Evolutionary conservation across 2,888 invertebrate species (phyloP), one percentile per base, ranked within the genome.

Genomic region (Drosophila pullipes): DNA sequence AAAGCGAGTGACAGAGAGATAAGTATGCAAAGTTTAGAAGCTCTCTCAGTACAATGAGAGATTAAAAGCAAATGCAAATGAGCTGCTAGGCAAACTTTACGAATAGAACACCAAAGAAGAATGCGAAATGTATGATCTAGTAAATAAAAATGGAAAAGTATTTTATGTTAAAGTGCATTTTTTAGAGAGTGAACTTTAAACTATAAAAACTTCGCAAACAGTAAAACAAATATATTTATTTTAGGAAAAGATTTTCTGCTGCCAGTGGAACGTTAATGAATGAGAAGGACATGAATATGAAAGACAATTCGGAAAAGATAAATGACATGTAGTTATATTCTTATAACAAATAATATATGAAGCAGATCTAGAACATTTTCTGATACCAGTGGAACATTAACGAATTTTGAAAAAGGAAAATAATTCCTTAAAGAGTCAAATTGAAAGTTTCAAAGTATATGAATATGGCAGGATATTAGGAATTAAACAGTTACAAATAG

Each of bases 61-160:
- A 9, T 47, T 7, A 47, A 47, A 47, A 47, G 47, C 47, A 47
- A 47, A 47, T 47, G 47, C 47, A 47, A 47, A 47, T 47, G 47
- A 47, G 47, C 47, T 16, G 25, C 47, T 41, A 41, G 41, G 10
- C n/a, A 41, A 41, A 41, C 10, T 41, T 41, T 41, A n/a, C 10
- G 41, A n/a, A 41, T n/a, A n/a, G 41, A 41, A 5, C 5, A n/a
- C 10, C n/a, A 41, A 41, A 10, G 41, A n/a, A n/a, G 41, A 10
- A 10, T 11, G 5, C 2, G 5, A 41, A 41, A 41, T 47, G 9
- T 47, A 4, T 25, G 16, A 47, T 47, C 9, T 9, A 25, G 47
- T 16, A 25, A 9, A 2, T 4, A 16, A 47, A 16, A 47, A 47
- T 44, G 44, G 3, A 11, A 44, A 22, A 22, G 11, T 44, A 3